phyloP scores from a whole-genome alignment of 2,113 vertebrate species.

The Argyrosomus japonicus region DNA sequence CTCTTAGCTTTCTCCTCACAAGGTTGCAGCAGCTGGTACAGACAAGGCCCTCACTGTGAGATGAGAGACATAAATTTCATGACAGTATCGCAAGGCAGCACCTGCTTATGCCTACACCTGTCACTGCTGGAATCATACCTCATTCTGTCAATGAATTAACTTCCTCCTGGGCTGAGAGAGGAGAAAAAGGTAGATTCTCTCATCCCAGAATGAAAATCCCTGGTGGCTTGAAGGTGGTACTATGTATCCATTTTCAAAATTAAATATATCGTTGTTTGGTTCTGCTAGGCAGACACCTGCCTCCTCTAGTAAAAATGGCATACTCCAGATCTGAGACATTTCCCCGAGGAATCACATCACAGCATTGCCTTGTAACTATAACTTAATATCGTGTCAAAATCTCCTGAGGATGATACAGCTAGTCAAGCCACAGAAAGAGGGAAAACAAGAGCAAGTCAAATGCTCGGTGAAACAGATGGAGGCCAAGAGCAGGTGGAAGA shows the following conservation, averaged over 20 bases:
- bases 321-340: slow-evolving; percentile 88
- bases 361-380: slow-evolving; percentile 92
- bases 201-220: slow-evolving; percentile 83
- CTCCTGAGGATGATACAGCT: slow-evolving; percentile 89
- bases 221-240: slow-evolving; percentile 82
- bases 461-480: slow-evolving; percentile 60
- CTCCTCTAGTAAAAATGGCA: slow-evolving; percentile 87
- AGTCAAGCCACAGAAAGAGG: slow-evolving; percentile 83
- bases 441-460: slow-evolving; percentile 70
- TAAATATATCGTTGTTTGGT: slow-evolving; percentile 92
- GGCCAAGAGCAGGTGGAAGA: slow-evolving; percentile 56
- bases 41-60: slow-evolving; percentile 81
- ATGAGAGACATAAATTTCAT: slow-evolving; percentile 92
- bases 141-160: slow-evolving; percentile 94
- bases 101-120: slow-evolving; percentile 91
- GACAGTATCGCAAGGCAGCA: slow-evolving; percentile 88
- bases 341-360: slow-evolving; percentile 88
- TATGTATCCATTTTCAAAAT: slow-evolving; percentile 89
- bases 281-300: slow-evolving; percentile 88
- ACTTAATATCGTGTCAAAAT: slow-evolving; percentile 93
- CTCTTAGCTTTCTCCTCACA: slow-evolving; percentile 93
- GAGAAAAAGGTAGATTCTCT: slow-evolving; percentile 66
- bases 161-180: slow-evolving; percentile 85
- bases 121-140: slow-evolving; percentile 88
- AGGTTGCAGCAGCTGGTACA: slow-evolving; percentile 91